Evolutionary conservation across 30 jellyfish, hydroid and myxozoan genomes (phyloP).

Genomic region (Hydra vulgaris): DNA sequence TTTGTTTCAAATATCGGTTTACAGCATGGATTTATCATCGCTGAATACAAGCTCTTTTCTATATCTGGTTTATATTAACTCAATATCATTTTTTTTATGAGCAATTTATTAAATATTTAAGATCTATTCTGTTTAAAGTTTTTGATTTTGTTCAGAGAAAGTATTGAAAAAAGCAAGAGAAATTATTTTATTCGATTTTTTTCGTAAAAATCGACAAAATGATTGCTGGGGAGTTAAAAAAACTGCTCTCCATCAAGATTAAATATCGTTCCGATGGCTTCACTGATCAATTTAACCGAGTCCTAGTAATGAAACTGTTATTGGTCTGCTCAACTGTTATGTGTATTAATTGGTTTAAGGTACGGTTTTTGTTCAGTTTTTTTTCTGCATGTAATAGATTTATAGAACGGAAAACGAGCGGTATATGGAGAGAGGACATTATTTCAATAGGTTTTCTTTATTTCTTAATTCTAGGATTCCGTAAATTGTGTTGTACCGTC

Average conservation of each 20-base stretch:
- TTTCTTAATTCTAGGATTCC: slow-evolving; percentile 9
- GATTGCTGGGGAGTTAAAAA: slow-evolving; percentile 15
- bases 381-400: neutral
- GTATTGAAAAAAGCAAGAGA: too few species aligned
- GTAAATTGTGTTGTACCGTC: slow-evolving; percentile 13
- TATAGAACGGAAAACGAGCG: neutral
- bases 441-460: neutral
- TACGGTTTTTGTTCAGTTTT: neutral
- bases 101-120: neutral
- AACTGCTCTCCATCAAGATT: slow-evolving; percentile 12
- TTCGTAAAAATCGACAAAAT: slow-evolving; percentile 1
- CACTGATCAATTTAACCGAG: slow-evolving; percentile 26
- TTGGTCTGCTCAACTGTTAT: slow-evolving; percentile 23
- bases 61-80: too few species aligned
- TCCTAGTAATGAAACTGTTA: slow-evolving; percentile 14
- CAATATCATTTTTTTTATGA: neutral
- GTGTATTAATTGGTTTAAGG: slow-evolving; percentile 30
- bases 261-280: slow-evolving; percentile 14
- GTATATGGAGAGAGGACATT: neutral
- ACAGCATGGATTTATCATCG: neutral
- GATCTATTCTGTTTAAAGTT: neutral
- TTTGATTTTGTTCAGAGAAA: neutral
- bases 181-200: too few species aligned
- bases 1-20: neutral
- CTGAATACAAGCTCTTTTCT: neutral